Evolutionary conservation across 2,888 invertebrate species (phyloP).

Genomic region (Leptogaster cylindrica): DNA sequence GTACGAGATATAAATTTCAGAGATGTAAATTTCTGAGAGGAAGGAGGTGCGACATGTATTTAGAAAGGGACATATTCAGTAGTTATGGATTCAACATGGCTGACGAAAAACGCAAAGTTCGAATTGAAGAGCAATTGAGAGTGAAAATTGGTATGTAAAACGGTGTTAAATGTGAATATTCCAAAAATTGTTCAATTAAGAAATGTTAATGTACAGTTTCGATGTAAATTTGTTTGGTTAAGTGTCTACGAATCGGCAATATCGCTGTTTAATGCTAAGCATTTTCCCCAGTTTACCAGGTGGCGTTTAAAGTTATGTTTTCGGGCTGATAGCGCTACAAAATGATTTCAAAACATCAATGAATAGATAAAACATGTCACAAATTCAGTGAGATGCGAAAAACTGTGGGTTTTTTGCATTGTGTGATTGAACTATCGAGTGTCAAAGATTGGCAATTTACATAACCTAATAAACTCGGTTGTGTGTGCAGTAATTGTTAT

Average conservation of each 20-base stretch:
- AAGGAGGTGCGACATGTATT: slow-evolving; percentile 20
- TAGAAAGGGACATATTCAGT: slow-evolving; percentile 20
- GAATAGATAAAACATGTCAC: neutral
- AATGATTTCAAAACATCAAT: neutral
- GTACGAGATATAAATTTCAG: slow-evolving; percentile 9
- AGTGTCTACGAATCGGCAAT: neutral
- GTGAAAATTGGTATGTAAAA: slow-evolving; percentile 89
- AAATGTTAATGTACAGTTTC: neutral
- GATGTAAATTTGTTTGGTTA: neutral
- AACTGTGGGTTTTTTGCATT: neutral
- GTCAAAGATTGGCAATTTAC: slow-evolving; percentile 32
- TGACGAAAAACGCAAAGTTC: slow-evolving; percentile 87
- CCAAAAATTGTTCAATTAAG: neutral
- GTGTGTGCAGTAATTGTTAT: slow-evolving; percentile 35
- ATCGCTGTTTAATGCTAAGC: neutral
- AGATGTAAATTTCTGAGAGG: slow-evolving; percentile 26
- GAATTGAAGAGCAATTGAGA: slow-evolving; percentile 91
- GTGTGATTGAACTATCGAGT: neutral
- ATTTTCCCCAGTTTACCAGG: slow-evolving; percentile 8
- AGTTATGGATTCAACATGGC: slow-evolving; percentile 90
- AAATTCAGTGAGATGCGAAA: neutral
- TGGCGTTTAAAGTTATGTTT: slow-evolving; percentile 19
- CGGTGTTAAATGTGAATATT: slow-evolving; percentile 46
- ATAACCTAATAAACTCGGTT: slow-evolving; percentile 31
- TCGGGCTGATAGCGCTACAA: neutral